Base-by-base conservation (phyloP, 1,140 invertebrate species). In the Agrypnia vestita region DNA sequence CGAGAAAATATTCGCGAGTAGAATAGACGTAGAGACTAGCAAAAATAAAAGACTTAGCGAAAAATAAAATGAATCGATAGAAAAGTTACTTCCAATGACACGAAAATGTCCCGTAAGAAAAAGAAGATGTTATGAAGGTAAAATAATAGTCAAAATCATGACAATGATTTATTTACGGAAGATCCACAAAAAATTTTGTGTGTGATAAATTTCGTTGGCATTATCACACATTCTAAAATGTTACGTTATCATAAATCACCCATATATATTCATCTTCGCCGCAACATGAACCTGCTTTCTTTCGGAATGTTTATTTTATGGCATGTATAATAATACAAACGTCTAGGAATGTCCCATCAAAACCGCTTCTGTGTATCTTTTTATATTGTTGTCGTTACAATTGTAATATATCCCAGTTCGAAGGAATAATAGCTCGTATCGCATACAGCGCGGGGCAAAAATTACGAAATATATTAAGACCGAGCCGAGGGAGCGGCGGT, bases 281-380 rank as follows among this genome's bases (percentile, higher is more conserved):
- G 43, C 62, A 64, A 51, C 49, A 51, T 49, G 49, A 71, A 47
- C 67, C 46, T 21, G 21, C 19, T 51, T 81, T 81, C 47, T 21
- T 75, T 78, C 21, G 15, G 44, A 78, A 78, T 78, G 62, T 53
- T 71, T 78, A 78, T 78, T 78, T 78, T 78, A 78, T 72, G 46
- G 47, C 77, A 55, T 69, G 47, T 51, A 72, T 56, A 69, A 78
- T 78, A 78, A 71, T 78, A 62, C 51, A 61, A 56, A 78, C 9
- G 67, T 35, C 61, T 69, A 53, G 47, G 55, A 78, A 78, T 61
- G 15, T 72, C 61, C 51, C 13, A 61, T 56, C 25, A 73, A 35
- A 61, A 61, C 15, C 25, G 51, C 56, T 44, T 49, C 35, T 49
- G 56, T 59, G 43, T 25, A 12, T 76, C 47, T 78, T 43, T 78